These are phyloP conservation scores for Prosapia bicincta DNA, from an alignment of 2,888 invertebrate species.

Conservation along the genomic window DNA sequence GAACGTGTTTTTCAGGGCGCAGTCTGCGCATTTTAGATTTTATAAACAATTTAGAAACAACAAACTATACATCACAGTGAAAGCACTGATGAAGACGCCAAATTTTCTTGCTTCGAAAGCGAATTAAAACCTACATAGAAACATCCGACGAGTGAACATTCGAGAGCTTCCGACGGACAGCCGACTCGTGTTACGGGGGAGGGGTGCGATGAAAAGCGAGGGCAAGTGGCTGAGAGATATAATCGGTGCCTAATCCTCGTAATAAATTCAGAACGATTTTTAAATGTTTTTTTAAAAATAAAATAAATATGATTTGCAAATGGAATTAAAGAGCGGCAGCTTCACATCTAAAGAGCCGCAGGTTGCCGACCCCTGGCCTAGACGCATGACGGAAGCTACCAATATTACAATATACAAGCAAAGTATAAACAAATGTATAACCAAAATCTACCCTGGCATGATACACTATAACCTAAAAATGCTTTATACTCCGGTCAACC, in stretches of 20 bases:
- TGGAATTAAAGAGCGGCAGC: no score
- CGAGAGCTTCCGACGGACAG: background rate
- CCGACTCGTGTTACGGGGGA: background rate
- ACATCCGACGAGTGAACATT: background rate
- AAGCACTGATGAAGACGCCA: conserved; percentile 4
- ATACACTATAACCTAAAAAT: no score
- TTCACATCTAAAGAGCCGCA: background rate
- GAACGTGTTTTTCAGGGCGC: no score
- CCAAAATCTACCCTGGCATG: no score
- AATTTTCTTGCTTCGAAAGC: conserved; percentile 1
- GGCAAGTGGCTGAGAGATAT: background rate
- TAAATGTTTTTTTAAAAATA: background rate
- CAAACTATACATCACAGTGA: conserved; percentile 6
- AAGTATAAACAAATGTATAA: no score
- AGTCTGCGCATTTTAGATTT: no score
- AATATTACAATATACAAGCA: no score
- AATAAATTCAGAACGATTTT: conserved; percentile 4
- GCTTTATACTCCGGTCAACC: no score
- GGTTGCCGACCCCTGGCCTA: background rate
- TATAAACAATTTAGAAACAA: no score
- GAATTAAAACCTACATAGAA: conserved; percentile 6
- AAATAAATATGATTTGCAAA: background rate
- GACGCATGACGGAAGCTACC: no score
- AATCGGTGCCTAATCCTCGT: background rate
- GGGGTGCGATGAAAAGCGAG: conserved; percentile 7